phyloP scores from a whole-genome alignment of 2,888 invertebrate genomes.

The Ectemnius cavifrons region DNA sequence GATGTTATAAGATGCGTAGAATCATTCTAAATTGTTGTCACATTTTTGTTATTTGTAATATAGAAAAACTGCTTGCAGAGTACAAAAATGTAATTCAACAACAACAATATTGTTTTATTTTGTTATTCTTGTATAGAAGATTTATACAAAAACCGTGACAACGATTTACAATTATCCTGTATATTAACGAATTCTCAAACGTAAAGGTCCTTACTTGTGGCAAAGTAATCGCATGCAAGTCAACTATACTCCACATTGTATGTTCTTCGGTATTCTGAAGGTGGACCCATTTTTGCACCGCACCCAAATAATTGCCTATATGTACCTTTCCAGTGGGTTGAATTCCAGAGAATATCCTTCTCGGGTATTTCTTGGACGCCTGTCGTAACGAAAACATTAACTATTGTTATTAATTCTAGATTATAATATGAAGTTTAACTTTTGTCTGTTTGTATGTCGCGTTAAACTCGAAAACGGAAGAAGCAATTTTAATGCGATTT shows the following conservation, averaged over 20 bases:
- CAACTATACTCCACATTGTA: conserved; percentile 91
- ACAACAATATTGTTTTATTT: too few relatives aligned
- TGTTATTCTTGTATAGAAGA: too few relatives aligned
- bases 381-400: conserved; percentile 12
- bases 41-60: neutral
- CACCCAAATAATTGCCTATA: conserved; percentile 98
- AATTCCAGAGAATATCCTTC: conserved; percentile 92
- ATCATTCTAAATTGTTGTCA: neutral
- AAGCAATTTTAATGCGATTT: too few relatives aligned
- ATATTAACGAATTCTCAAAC: neutral
- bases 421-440: too few relatives aligned
- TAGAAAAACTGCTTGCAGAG: neutral
- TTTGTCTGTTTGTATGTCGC: too few relatives aligned
- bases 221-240: conserved; percentile 94
- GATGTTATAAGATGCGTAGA: neutral
- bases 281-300: conserved; percentile 90
- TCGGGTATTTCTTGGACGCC: conserved; percentile 77
- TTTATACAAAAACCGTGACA: too few relatives aligned
- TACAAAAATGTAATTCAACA: too few relatives aligned
- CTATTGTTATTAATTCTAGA: neutral
- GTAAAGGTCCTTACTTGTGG: conserved; percentile 82
- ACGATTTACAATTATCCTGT: too few relatives aligned
- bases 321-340: conserved; percentile 97
- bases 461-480: too few relatives aligned
- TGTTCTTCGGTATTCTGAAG: conserved; percentile 85